Base-by-base conservation (phyloP, 2,888 invertebrate genomes). In the Macrosiphum euphorbiae region DNA sequence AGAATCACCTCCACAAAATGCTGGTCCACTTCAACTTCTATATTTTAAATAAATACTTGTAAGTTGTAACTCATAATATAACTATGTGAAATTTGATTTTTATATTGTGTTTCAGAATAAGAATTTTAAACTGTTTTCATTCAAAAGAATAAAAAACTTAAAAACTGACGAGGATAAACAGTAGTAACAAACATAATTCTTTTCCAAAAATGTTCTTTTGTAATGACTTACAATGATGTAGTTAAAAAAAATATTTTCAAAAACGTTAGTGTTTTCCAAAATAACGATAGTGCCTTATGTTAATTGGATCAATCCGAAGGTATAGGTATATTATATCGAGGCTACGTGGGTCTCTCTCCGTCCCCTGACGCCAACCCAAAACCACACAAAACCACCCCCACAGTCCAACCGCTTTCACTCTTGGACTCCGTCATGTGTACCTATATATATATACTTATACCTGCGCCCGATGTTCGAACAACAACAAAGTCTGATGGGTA, bases 401-500 rank as follows among this genome's bases (percentile, higher is more conserved):
- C 44, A 13, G 41, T 44, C 13, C 20, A 35, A 35, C 35, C 35
- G 16, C 3, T 78, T 44, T 85, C 85, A 85, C 13, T 44, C 11
- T 28, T 26, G 85, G 35, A 16, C 26, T 26, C 13, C 85, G 26
- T 85, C 85, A 44, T 28, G 13, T 44, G 35, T 44, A 85, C 26
- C 41, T 47, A 67, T 67, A 61, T 44, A 89, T 47, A 44, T 61
- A 89, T 55, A 55, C 13, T 4, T 55, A 20, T 44, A 85, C 41
- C 26, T 26, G 24, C 86, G 13, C 87, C 52, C 61, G 92, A 44
- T 16, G 86, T 47, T 92, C 92, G 92, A 92, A 92, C 87, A 92
- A 92, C 88, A 90, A 93, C 89, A 93, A 93, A 93, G 93, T 93
- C 90, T 89, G 93, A 93, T 44, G 89, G 58, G n/a, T 28, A 47